Percentiles rank a stretch among this genome's conserved stretches.
phyloP scores from a whole-genome alignment of 2,797 vertebrate species.

The Cheirogaleus major region DNA sequence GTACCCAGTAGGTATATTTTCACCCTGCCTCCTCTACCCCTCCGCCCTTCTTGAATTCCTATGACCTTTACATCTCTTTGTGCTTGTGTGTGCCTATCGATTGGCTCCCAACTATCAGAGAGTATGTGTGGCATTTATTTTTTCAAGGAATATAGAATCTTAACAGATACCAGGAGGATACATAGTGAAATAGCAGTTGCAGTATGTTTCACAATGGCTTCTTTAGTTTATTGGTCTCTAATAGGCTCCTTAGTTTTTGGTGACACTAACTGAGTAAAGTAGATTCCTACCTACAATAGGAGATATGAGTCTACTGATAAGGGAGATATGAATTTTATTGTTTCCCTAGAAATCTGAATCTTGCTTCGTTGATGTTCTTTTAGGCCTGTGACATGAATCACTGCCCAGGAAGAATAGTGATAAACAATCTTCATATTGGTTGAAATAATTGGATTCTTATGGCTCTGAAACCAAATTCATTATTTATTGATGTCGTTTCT shows the following conservation, averaged over 20 bases:
- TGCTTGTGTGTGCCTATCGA: neutral
- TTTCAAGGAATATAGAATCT: neutral
- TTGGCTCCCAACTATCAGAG: neutral
- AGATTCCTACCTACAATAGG: neutral
- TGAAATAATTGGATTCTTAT: neutral
- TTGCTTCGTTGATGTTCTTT: neutral
- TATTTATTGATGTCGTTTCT: neutral
- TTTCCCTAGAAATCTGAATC: neutral
- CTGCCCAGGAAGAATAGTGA: neutral
- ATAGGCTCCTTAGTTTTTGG: neutral
- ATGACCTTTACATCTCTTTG: neutral
- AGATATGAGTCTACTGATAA: neutral
- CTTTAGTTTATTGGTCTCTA: neutral
- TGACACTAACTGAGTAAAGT: neutral
- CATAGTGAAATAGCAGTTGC: neutral
- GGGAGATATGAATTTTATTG: neutral
- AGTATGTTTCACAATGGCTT: neutral
- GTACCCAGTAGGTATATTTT: neutral
- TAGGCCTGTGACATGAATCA: neutral
- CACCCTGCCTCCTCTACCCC: no score
- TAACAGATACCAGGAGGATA: neutral
- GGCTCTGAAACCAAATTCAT: neutral
- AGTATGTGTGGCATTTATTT: neutral
- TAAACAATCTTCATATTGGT: neutral
- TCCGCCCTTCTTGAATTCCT: neutral